phyloP scores from a whole-genome alignment of 2,113 vertebrate species.

The Lutjanus erythropterus region DNA sequence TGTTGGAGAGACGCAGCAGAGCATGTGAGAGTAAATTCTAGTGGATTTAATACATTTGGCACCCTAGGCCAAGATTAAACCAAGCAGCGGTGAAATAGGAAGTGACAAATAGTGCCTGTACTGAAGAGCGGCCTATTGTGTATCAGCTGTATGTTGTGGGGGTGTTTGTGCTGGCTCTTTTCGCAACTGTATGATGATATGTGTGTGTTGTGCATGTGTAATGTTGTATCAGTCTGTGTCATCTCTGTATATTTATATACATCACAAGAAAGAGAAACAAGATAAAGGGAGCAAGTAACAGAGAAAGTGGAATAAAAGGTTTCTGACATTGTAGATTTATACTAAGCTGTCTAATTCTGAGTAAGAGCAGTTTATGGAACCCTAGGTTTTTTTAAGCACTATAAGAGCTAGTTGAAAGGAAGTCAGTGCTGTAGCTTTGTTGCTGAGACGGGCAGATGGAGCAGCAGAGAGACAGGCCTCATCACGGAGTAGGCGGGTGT shows the following conservation, averaged over 20 bases:
- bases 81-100: slow-evolving; percentile 54
- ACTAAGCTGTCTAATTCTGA: neutral
- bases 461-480: slow-evolving; percentile 7
- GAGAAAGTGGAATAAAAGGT: slow-evolving; percentile 25
- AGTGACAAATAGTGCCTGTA: slow-evolving; percentile 59
- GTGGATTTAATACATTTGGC: slow-evolving; percentile 62
- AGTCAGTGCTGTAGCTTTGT: slow-evolving; percentile 15
- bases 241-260: slow-evolving; percentile 17
- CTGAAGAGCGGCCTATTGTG: slow-evolving; percentile 43
- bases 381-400: neutral
- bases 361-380: slow-evolving; percentile 10
- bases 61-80: slow-evolving; percentile 71
- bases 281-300: slow-evolving; percentile 2
- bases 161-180: slow-evolving; percentile 36
- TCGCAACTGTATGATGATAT: slow-evolving; percentile 22
- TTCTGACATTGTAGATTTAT: slow-evolving; percentile 32
- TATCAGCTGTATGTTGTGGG: slow-evolving; percentile 37
- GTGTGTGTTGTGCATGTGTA: slow-evolving; percentile 19
- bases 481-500: slow-evolving; percentile 5
- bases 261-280: neutral
- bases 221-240: slow-evolving; percentile 28
- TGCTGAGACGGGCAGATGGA: slow-evolving; percentile 14
- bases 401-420: neutral
- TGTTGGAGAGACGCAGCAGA: slow-evolving; percentile 36
- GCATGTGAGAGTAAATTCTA: slow-evolving; percentile 45